These are phyloP conservation scores for Halcyon senegalensis DNA, from an alignment of 2,113 vertebrate genomes.

Conservation along the genomic window DNA sequence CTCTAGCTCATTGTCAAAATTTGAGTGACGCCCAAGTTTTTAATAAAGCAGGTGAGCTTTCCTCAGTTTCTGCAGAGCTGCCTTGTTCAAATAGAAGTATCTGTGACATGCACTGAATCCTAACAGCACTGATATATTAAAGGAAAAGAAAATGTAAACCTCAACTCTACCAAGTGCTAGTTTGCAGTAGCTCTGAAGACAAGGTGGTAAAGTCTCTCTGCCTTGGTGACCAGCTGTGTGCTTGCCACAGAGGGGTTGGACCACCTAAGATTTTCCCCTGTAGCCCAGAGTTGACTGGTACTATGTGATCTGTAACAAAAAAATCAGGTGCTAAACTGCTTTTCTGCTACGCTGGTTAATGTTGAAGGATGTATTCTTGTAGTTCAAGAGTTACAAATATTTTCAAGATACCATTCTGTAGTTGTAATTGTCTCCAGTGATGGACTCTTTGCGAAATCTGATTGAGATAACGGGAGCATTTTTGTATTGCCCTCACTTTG, in stretches of 20 bases:
- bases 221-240: neutral
- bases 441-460: neutral
- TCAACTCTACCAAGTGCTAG: neutral
- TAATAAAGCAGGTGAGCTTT: neutral
- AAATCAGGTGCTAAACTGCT: neutral
- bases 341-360: neutral
- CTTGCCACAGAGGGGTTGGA: neutral
- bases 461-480: neutral
- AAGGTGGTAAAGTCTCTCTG: neutral
- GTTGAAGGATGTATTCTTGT: neutral
- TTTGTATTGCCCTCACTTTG: neutral
- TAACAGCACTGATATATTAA: neutral
- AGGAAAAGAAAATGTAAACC: neutral
- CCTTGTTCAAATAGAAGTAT: neutral
- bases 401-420: neutral
- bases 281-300: neutral
- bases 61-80: neutral
- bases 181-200: neutral
- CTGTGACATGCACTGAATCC: accelerated
- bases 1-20: neutral
- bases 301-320: neutral
- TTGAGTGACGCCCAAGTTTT: neutral
- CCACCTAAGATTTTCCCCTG: neutral
- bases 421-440: neutral
- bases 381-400: neutral